phyloP scores from a whole-genome alignment of 1,140 invertebrate species.

The Drosophila fuyamai region DNA sequence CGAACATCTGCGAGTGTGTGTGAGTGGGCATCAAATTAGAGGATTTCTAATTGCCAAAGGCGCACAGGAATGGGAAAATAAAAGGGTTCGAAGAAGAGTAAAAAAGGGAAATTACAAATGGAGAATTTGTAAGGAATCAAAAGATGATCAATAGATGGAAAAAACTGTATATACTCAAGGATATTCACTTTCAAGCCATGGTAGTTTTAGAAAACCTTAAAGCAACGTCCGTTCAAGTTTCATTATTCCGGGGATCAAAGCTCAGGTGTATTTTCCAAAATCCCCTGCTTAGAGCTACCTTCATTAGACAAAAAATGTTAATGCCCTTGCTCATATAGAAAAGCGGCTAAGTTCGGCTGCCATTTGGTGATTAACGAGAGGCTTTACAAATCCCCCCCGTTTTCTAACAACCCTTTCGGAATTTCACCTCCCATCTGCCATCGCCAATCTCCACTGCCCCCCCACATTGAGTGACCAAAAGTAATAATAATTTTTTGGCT shows the following conservation, averaged over 20 bases:
- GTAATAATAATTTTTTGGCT: conserved; percentile 85
- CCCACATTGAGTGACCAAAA: conserved; percentile 54
- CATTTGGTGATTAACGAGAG: conserved; percentile 24
- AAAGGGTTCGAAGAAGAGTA: background rate
- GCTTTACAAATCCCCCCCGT: conserved; percentile 10
- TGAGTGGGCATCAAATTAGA: conserved; percentile 64
- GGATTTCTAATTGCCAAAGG: conserved; percentile 64
- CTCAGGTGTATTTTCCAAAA: background rate
- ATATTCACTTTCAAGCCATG: background rate
- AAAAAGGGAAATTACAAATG: background rate
- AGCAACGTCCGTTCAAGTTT: too few species aligned
- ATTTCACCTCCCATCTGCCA: background rate
- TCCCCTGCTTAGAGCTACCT: background rate
- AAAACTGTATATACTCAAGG: background rate
- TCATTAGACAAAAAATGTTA: conserved; percentile 6
- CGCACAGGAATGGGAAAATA: background rate
- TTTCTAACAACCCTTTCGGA: conserved; percentile 12
- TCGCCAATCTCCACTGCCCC: background rate
- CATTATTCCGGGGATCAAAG: background rate
- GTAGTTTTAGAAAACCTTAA: too few species aligned
- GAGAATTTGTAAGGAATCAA: background rate
- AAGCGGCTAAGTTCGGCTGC: background rate
- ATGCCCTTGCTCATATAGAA: conserved; percentile 1
- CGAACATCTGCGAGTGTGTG: conserved; percentile 16
- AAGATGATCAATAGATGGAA: background rate